Base-by-base conservation (phyloP, 2,888 invertebrate genomes). In the Metalampra italica region DNA sequence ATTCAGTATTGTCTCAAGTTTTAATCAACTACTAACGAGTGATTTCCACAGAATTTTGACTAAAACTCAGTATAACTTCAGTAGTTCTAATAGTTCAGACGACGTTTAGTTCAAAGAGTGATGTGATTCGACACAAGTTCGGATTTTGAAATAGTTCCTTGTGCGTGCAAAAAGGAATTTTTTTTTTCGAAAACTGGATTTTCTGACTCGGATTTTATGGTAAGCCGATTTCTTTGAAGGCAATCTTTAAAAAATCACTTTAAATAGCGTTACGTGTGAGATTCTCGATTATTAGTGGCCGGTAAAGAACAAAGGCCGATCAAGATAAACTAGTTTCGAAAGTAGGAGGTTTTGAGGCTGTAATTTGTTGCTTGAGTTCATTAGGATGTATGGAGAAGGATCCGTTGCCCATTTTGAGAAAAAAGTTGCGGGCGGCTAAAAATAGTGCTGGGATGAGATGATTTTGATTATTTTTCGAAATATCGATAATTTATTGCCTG, bases 291-390 rank as follows among this genome's bases (percentile, higher is more conserved):
- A 22, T 34, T 32, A 47, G 12, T 29, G 59, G 53, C 55, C 66
- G 65, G 65, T 59, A 56, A 59, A 66, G 74, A 80, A 80, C 79
- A 80, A 82, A 81, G 79, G 60, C 57, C 50, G 56, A 57, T 61
- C 50, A 51, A 52, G 61, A 61, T 75, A 74, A 79, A 79, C 79
- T 78, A 75, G 78, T 78, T 82, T 77, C 53, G 71, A 75, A 76
- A 73, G 75, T 75, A 70, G 68, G 68, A 66, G 52, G 64, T 68
- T 65, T 65, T 68, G 45, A 64, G 55, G 55, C 66, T 68, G 42
- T 66, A 60, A 66, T 67, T 68, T 60, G 59, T 59, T 57, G 57
- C 59, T 65, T 60, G 55, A 59, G 54, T 29, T 32, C 9, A 39
- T 45, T 59, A 72, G 74, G 75, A 75, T 69, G 68, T 66, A 57